A percentile compares a stretch with the other conserved stretches of the same genome.
Conservation (phyloP, 1,140 invertebrate species). For the Eriocheir sinensis region DNA sequence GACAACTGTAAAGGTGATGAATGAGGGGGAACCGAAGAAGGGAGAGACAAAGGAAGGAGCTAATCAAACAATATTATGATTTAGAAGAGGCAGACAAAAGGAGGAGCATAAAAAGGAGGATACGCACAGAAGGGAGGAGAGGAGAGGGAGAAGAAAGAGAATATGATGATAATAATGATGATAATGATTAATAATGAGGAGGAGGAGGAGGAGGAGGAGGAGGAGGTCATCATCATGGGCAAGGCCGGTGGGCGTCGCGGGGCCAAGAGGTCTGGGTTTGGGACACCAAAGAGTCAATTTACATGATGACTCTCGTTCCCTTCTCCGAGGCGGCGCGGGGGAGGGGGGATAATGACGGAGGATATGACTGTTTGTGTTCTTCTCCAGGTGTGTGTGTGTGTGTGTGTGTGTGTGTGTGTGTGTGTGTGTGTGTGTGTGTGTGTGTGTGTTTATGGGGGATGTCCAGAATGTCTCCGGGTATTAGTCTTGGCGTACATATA, state of each 20-base stretch:
- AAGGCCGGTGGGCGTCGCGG: background rate
- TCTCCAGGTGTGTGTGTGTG: background rate
- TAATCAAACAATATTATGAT: constrained; percentile 5
- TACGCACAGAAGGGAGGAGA: background rate
- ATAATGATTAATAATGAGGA: too few species aligned
- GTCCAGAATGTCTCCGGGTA: background rate
- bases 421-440: background rate
- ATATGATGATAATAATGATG: too few species aligned
- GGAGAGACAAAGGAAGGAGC: background rate
- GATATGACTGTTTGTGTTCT: background rate
- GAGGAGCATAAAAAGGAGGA: background rate
- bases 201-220: background rate
- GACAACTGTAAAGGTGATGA: background rate
- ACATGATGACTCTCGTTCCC: constrained; percentile 12
- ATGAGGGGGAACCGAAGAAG: background rate
- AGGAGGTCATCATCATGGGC: background rate
- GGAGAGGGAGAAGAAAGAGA: background rate
- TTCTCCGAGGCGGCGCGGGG: background rate
- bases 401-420: background rate
- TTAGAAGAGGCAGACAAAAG: background rate
- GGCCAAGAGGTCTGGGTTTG: background rate
- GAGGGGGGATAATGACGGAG: background rate
- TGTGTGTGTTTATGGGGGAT: background rate
- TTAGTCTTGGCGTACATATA: background rate
- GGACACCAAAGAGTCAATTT: constrained; percentile 3